Conservation (phyloP, 2,113 vertebrate species). For the Phalacrocorax aristotelis region DNA sequence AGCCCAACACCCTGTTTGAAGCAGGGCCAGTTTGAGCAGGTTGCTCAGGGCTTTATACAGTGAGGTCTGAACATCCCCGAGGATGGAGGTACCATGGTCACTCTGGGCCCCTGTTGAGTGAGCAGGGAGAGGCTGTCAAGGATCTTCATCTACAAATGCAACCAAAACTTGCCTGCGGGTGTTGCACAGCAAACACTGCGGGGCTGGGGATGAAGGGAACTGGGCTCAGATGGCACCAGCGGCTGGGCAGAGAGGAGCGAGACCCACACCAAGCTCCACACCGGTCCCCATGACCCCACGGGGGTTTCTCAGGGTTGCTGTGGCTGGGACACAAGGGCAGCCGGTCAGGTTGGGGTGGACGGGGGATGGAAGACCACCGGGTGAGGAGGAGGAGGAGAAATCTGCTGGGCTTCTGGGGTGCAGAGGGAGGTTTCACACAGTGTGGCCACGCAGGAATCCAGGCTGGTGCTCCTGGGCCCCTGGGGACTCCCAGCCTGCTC, state of each 20-base stretch:
- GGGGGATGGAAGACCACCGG: neutral
- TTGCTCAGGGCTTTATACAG: no score
- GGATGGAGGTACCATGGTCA: neutral
- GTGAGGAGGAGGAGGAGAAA: neutral
- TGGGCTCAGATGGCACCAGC: fast-evolving
- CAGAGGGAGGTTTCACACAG: neutral
- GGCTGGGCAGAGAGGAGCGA: fast-evolving
- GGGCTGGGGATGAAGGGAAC: neutral
- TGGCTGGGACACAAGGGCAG: neutral
- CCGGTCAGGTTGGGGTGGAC: neutral
- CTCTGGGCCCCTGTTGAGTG: neutral
- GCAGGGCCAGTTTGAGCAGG: neutral
- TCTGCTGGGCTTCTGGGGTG: neutral
- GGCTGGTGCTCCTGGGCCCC: fast-evolving
- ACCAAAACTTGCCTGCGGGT: neutral
- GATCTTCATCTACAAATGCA: neutral
- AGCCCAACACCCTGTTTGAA: neutral
- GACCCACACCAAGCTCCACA: neutral
- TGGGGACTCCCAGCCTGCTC: neutral
- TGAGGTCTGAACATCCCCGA: fast-evolving
- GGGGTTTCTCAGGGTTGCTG: neutral
- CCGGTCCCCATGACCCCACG: fast-evolving
- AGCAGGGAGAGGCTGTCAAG: neutral
- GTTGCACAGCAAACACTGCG: neutral
- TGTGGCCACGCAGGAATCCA: neutral